Percentiles rank a stretch among this genome's conserved stretches.
Conservation (phyloP, 2,888 invertebrate genomes). For the Caenorhabditis virilis region DNA sequence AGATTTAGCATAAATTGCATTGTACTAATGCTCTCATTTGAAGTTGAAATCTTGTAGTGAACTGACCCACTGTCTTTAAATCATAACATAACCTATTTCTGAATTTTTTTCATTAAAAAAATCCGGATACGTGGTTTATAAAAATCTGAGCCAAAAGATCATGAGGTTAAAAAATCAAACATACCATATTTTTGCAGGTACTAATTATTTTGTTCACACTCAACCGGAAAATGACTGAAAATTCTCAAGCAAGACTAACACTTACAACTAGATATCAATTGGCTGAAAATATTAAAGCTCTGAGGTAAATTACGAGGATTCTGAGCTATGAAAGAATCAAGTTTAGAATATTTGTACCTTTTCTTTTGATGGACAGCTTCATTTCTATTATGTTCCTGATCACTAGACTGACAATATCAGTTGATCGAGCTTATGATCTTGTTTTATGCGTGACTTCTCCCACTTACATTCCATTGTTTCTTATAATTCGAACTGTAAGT, state of each 20-base stretch:
- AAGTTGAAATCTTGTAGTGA: no score
- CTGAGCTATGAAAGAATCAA: not conserved
- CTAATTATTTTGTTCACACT: constrained; percentile 18
- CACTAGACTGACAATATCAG: constrained; percentile 17
- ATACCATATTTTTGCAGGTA: constrained; percentile 1
- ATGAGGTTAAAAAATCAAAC: no score
- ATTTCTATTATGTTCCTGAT: constrained; percentile 30
- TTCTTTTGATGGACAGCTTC: constrained; percentile 26
- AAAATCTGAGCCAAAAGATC: no score
- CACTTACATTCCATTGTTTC: constrained; percentile 7
- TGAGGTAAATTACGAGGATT: constrained; percentile 10
- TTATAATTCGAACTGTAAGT: constrained; percentile 30
- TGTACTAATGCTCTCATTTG: no score
- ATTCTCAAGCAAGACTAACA: constrained; percentile 14
- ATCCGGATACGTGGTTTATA: no score
- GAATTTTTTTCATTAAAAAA: no score
- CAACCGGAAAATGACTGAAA: constrained; percentile 23
- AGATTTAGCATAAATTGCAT: no score
- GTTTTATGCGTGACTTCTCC: constrained; percentile 17
- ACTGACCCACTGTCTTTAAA: no score
- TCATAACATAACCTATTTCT: no score
- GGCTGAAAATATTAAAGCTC: constrained; percentile 33
- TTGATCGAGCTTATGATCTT: constrained; percentile 18
- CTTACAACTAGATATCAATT: constrained; percentile 29
- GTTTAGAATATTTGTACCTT: constrained; percentile 34